Evolutionary conservation across 2,888 invertebrate species (phyloP), one percentile per base, ranked within the genome.

Genomic region (Cartodere bifasciata): DNA sequence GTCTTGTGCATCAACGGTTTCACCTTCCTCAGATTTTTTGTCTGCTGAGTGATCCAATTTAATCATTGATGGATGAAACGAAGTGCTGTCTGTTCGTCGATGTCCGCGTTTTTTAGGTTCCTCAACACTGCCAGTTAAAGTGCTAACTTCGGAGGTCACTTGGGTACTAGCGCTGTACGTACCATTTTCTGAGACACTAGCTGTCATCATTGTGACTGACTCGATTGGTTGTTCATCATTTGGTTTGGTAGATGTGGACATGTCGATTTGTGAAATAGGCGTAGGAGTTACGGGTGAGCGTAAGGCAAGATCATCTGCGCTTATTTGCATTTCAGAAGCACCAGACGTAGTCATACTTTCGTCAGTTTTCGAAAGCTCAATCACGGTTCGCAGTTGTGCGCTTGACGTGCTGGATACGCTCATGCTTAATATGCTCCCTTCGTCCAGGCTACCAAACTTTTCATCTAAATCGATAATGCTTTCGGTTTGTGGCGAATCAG

Each of bases 371-470:
- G 61, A 59, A 14, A 58, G 39, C 46, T 65, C 65, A 29, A 64
- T 59, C 1, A 64, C 62, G 10, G 64, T 65, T 45, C 52, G 45
- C 32, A 58, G 46, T 20, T 55, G 56, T 14, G 54, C 49, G 34
- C 68, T 68, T 2, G 72, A 71, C 14, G 68, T 64, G 47, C 70
- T 72, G 1, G 72, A 71, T 41, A 68, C 54, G 45, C 71, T 71
- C 30, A 68, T 60, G 15, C 70, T 70, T 4, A 71, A 46, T 23
- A 69, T 58, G 42, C 70, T 70, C 2, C 67, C 68, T 26, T 72
- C 72, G 37, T 72, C 72, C 23, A 72, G 42, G 45, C 70, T 72
- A 3, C 64, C 66, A 32, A 67, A 56, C 43, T 62, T 65, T 47
- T 70, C 64, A 28, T 70, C 70, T 2, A 52, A 43, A 34, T 65